Base-by-base conservation (phyloP, 2,888 invertebrate genomes). In the Dioctria rufipes region DNA sequence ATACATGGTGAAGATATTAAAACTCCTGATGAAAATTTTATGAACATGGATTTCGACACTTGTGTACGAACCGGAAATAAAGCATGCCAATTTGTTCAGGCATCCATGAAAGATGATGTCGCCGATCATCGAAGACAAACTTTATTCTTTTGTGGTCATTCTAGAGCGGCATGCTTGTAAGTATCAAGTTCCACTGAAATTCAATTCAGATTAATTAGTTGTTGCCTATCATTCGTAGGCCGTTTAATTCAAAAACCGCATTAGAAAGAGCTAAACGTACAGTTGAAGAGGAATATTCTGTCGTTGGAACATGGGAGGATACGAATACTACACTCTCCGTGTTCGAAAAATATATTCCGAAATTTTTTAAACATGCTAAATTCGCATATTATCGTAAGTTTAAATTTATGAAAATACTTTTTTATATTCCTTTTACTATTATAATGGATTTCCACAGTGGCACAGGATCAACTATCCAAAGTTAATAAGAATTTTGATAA, bases 121-220 rank as follows among this genome's bases (percentile, higher is more conserved):
- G 95, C 95, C 0, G 96, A 96, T 88, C 96, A 96, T 87, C 92
- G 96, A 79, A 90, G 96, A 9, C 96, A 96, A 86, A 94, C 95
- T 0, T 92, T 96, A 85, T 96, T 96, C 90, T 97, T 97, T 89
- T 97, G 97, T 86, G 97, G 97, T 8, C 96, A 97, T 88, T 94
- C 95, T 84, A 92, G 93, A 5, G 84, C 85, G 78, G 92, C 93
- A 83, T 95, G 95, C 93, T 93, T 93, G 95, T 95, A 88, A 91
- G 94, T 90, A 84, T 63, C 37, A 13, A 25, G 25, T 25, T 25
- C 13, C 42, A 5, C 2, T 71, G 13, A 51, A 71, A 71, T 6
- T 54, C n/a, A 40, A 25, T 25, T 73, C 37, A 40, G 40, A 51
- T 54, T 58, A 6, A 51, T 25, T 49, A 49, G 46, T 25, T 11